Conservation (phyloP, 2,113 vertebrate species). For the Dermatemys mawii region DNA sequence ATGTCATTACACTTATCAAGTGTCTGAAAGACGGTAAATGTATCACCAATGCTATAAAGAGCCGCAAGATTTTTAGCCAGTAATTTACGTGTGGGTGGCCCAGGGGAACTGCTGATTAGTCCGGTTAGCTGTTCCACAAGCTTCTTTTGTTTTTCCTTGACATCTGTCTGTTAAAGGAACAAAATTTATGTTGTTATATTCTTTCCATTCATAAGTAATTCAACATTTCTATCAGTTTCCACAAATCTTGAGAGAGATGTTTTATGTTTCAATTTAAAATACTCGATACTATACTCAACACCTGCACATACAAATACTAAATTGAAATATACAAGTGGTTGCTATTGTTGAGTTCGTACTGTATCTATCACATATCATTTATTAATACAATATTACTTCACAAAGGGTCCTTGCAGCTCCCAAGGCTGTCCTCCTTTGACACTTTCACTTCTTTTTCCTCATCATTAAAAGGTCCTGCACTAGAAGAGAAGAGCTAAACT, state of each 20-base stretch:
- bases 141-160: slow-evolving; percentile 99
- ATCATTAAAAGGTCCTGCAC: not conserved
- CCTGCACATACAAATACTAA: not conserved
- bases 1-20: slow-evolving; percentile 99
- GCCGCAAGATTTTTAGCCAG: slow-evolving; percentile 96
- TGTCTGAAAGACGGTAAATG: slow-evolving; percentile 97
- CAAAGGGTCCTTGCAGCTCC: not conserved
- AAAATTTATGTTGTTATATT: slow-evolving; percentile 9
- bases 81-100: slow-evolving; percentile 95
- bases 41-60: slow-evolving; percentile 97
- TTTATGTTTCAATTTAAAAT: not conserved
- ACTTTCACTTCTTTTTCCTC: not conserved
- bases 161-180: slow-evolving; percentile 86
- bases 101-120: slow-evolving; percentile 95
- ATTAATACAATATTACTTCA: not conserved
- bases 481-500: not conserved
- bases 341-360: not conserved
- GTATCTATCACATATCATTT: not conserved
- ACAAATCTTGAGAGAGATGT: not conserved
- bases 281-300: not conserved
- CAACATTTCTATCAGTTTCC: not conserved
- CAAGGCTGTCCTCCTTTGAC: not conserved
- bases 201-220: not conserved
- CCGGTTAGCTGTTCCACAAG: slow-evolving; percentile 96
- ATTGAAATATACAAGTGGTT: not conserved